phyloP scores from a whole-genome alignment of 2,113 vertebrate genomes.

The Dermatemys mawii region DNA sequence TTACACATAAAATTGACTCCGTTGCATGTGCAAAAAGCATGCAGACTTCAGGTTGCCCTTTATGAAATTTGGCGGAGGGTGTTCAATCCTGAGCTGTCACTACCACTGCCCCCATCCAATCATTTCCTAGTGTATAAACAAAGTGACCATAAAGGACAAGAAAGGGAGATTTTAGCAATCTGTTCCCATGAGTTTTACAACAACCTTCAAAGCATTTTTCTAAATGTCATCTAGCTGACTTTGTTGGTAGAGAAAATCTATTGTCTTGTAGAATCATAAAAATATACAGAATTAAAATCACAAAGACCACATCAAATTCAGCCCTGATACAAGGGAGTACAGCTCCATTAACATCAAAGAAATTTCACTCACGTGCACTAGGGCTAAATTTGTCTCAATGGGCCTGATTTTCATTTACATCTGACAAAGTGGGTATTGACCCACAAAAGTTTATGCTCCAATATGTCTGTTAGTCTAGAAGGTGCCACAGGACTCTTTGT shows the following conservation, averaged over 20 bases:
- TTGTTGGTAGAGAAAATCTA: neutral
- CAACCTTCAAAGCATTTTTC: neutral
- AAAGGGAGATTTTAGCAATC: neutral
- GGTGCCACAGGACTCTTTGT: no score
- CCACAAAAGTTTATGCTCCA: no score
- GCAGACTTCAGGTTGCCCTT: neutral
- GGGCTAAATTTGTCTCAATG: neutral
- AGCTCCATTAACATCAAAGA: neutral
- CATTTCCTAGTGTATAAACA: neutral
- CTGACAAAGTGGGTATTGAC: no score
- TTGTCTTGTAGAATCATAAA: neutral
- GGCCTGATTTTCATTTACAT: neutral
- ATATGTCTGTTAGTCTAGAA: no score
- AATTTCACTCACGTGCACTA: neutral
- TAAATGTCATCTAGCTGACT: neutral
- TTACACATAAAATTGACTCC: neutral
- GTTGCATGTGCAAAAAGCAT: neutral
- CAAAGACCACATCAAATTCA: neutral
- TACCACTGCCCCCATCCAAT: rapidly evolving
- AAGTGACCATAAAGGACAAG: rapidly evolving
- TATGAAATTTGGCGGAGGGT: neutral
- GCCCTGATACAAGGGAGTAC: neutral
- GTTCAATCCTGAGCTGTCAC: neutral
- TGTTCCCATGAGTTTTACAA: neutral
- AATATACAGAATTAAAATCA: neutral